These are phyloP conservation scores for Engraulis encrasicolus DNA, from an alignment of 2,113 vertebrate genomes.

Conservation along the genomic window DNA sequence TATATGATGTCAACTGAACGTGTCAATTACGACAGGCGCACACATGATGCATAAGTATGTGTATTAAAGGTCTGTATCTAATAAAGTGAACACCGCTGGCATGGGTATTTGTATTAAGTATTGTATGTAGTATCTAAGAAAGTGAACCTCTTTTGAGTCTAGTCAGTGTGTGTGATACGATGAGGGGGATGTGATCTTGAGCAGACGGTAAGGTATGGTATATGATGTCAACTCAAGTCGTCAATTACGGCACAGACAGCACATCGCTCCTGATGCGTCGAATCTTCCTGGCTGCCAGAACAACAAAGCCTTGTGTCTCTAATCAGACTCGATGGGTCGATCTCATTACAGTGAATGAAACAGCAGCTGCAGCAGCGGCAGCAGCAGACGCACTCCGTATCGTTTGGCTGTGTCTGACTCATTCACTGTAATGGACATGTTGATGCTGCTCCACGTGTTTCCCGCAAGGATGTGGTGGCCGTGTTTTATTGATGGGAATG, in stretches of 20 bases:
- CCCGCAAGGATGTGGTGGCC: too few relatives aligned
- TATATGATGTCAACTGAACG: neutral
- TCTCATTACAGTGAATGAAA: neutral
- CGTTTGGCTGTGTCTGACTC: neutral
- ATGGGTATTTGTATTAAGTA: too few relatives aligned
- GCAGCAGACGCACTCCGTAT: too few relatives aligned
- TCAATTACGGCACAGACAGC: neutral
- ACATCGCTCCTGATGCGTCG: neutral
- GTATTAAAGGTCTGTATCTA: too few relatives aligned
- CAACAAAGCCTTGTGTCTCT: constrained; percentile 13
- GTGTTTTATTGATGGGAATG: too few relatives aligned
- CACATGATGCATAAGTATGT: too few relatives aligned
- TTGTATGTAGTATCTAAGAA: too few relatives aligned
- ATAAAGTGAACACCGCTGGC: too few relatives aligned
- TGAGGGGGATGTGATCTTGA: neutral
- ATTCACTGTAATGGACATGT: constrained; percentile 35
- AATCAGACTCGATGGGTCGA: neutral
- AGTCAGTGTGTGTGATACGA: neutral
- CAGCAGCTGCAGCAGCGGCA: too few relatives aligned
- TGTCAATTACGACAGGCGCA: neutral
- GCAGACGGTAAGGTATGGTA: neutral
- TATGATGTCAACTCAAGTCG: neutral
- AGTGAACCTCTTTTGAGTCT: too few relatives aligned
- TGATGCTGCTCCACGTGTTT: neutral
- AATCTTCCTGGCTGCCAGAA: neutral